These are phyloP conservation scores for Battus philenor DNA, from an alignment of 1,140 invertebrate species.

Conservation along the genomic window DNA sequence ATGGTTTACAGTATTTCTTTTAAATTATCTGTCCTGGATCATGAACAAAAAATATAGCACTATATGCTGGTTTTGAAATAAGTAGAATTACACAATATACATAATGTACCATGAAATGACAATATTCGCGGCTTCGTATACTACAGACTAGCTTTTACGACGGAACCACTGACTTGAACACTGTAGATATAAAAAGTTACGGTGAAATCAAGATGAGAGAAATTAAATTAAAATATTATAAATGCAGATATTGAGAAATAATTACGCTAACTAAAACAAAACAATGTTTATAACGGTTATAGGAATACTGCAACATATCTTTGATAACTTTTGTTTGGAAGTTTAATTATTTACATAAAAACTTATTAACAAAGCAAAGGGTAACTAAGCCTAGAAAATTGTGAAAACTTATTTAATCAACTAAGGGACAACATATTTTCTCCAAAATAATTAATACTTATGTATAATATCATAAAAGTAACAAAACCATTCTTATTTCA, in stretches of 20 bases:
- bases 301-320: conserved; percentile 51
- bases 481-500: conserved; percentile 32
- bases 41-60: conserved; percentile 23
- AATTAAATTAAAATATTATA: conserved; percentile 24
- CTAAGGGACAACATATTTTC: conserved; percentile 30
- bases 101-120: conserved; percentile 28
- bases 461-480: conserved; percentile 36
- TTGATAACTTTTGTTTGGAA: conserved; percentile 24
- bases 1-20: conserved; percentile 11
- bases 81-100: conserved; percentile 21
- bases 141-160: conserved; percentile 28
- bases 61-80: conserved; percentile 24
- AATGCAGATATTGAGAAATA: conserved; percentile 41
- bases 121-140: conserved; percentile 28
- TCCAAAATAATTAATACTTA: conserved; percentile 34
- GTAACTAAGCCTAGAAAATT: conserved; percentile 34
- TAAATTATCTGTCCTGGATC: neutral
- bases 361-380: conserved; percentile 25
- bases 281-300: conserved; percentile 26
- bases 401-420: conserved; percentile 36
- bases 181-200: too few species aligned
- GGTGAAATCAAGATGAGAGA: conserved; percentile 1
- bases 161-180: conserved; percentile 30
- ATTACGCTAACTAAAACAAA: conserved; percentile 26
- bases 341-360: neutral